Evolutionary conservation across 2,797 vertebrate species (phyloP).

Genomic region (Chloroceryle inda): DNA sequence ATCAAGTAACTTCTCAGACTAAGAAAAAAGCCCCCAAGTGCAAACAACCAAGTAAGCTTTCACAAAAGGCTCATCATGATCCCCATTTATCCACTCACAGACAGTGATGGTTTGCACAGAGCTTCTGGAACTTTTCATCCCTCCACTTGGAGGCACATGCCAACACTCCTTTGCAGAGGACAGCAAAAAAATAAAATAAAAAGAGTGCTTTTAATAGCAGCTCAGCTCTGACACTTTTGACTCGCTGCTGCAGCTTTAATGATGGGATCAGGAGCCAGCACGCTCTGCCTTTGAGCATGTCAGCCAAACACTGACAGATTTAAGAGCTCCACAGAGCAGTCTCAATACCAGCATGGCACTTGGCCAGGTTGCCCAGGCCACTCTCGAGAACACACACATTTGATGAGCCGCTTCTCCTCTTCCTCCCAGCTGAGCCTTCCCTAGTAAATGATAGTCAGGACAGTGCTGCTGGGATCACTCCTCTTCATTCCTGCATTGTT

Average conservation of each 20-base stretch:
- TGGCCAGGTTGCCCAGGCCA: neutral
- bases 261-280: rapidly evolving
- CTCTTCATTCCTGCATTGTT: neutral
- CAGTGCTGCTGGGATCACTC: neutral
- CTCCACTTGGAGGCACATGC: neutral
- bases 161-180: neutral
- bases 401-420: neutral
- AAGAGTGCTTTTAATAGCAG: constrained; percentile 56
- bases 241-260: neutral
- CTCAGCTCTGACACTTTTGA: constrained; percentile 26
- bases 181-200: neutral
- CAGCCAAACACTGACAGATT: neutral
- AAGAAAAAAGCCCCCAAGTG: rapidly evolving
- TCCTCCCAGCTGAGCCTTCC: neutral
- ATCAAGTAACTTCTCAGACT: neutral
- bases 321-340: neutral
- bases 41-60: neutral
- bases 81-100: rapidly evolving
- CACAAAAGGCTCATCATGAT: rapidly evolving
- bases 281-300: rapidly evolving
- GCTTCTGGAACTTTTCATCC: constrained; percentile 5
- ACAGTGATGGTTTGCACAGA: neutral
- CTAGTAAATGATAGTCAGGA: neutral
- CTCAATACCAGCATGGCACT: neutral
- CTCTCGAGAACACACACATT: neutral